Evolutionary conservation across 2,797 vertebrate species (phyloP).

Genomic region (Parauchenoglanis ngamensis): DNA sequence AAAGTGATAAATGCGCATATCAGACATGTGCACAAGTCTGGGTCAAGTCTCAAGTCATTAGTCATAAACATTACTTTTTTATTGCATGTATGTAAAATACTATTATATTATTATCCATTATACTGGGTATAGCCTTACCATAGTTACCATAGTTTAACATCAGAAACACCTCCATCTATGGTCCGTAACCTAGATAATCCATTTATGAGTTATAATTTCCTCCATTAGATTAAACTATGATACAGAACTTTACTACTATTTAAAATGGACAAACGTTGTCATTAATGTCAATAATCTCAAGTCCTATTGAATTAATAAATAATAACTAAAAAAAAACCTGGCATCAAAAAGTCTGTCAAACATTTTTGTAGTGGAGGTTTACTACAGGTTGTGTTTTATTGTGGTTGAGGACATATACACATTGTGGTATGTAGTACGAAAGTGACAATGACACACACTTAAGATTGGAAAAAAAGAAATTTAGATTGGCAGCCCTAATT

Average conservation of each 20-base stretch:
- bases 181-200: background rate
- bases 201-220: background rate
- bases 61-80: background rate
- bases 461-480: background rate
- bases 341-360: background rate
- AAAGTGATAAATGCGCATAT: background rate
- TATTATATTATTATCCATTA: background rate
- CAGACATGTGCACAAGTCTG: background rate
- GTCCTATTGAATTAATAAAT: background rate
- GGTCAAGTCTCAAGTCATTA: conserved; percentile 11
- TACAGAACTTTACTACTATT: background rate
- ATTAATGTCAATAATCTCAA: background rate
- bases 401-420: background rate
- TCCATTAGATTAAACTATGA: background rate
- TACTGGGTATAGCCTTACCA: background rate
- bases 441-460: too few relatives aligned
- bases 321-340: background rate
- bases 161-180: background rate
- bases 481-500: background rate
- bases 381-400: background rate
- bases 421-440: background rate
- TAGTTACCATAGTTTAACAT: background rate
- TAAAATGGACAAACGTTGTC: background rate
- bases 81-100: background rate
- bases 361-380: background rate